Percentiles rank a stretch among this genome's conserved stretches.
Evolutionary conservation across 2,888 invertebrate genomes (phyloP).

Genomic region (Oscheius sp.): DNA sequence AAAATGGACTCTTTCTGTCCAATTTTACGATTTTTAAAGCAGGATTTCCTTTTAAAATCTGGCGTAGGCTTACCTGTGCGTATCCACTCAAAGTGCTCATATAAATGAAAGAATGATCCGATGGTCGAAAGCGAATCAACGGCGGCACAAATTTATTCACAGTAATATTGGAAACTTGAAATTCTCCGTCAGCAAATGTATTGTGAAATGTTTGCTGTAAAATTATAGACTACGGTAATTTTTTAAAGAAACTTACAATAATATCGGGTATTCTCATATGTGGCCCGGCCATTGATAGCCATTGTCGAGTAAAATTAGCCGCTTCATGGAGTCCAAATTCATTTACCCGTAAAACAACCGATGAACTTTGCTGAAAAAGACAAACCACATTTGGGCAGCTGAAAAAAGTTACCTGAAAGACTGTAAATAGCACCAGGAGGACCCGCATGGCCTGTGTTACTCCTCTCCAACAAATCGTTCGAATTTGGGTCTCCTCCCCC

Average conservation of each 20-base stretch:
- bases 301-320: slow-evolving; percentile 68
- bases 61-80: slow-evolving; percentile 44
- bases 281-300: slow-evolving; percentile 65
- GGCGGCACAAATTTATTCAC: slow-evolving; percentile 65
- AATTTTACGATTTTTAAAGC: too few relatives aligned
- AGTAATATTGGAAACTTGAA: slow-evolving; percentile 61
- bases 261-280: slow-evolving; percentile 64
- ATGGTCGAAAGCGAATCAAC: slow-evolving; percentile 64
- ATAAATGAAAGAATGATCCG: slow-evolving; percentile 65
- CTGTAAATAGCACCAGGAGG: slow-evolving; percentile 6
- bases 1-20: too few relatives aligned
- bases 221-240: neutral
- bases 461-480: slow-evolving; percentile 10
- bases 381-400: neutral
- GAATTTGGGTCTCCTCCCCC: neutral
- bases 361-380: slow-evolving; percentile 18
- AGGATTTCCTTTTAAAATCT: too few relatives aligned
- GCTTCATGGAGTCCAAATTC: slow-evolving; percentile 65
- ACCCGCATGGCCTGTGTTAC: slow-evolving; percentile 18
- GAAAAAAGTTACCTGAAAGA: neutral
- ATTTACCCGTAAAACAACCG: slow-evolving; percentile 56
- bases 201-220: slow-evolving; percentile 60
- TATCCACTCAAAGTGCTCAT: slow-evolving; percentile 68
- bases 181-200: slow-evolving; percentile 64
- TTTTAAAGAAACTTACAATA: slow-evolving; percentile 40